A percentile compares a stretch with the other conserved stretches of the same genome.
Conservation (phyloP, 2,797 vertebrate species). For the Chelon auratus region DNA sequence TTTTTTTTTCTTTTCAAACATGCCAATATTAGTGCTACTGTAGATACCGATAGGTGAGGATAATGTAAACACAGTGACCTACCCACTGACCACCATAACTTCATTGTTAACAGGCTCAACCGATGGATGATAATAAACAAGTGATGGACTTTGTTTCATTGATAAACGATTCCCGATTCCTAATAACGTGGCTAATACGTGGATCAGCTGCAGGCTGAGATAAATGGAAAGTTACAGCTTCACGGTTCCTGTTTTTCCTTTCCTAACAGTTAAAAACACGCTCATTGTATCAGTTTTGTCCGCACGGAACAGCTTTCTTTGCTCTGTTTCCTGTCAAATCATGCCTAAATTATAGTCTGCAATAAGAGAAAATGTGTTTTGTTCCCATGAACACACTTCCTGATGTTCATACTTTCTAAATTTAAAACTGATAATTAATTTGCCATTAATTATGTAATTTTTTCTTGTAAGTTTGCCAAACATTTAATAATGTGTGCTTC, state of each 20-base stretch:
- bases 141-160: constrained; percentile 54
- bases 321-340: background rate
- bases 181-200: constrained; percentile 13
- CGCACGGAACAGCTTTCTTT: background rate
- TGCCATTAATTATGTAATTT: no score
- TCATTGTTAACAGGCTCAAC: constrained; percentile 11
- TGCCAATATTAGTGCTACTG: background rate
- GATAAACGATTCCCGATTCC: constrained; percentile 9
- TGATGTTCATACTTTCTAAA: no score
- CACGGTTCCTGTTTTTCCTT: background rate
- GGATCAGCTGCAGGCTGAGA: background rate
- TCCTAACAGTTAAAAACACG: background rate
- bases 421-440: no score
- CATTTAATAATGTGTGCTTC: no score
- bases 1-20: constrained; percentile 2
- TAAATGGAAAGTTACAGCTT: constrained; percentile 5
- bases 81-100: background rate
- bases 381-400: no score
- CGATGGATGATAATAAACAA: constrained; percentile 28
- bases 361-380: no score
- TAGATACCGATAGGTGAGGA: background rate
- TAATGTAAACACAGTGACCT: background rate
- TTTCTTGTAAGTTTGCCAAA: no score
- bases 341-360: background rate
- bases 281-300: background rate